Evolutionary conservation across 2,888 invertebrate species (phyloP).

Genomic region (Trilocha varians): DNA sequence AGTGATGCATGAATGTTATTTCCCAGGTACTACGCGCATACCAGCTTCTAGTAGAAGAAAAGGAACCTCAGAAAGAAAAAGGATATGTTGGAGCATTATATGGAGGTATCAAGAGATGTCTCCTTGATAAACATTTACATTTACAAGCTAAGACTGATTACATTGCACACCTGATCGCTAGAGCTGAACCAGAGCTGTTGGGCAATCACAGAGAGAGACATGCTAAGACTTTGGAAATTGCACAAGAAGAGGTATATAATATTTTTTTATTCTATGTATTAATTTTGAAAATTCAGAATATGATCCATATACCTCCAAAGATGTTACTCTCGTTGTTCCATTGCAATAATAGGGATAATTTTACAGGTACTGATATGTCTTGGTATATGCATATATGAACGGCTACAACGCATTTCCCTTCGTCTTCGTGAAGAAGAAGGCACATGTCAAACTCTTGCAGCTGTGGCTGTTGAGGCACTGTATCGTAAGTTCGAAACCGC

Average conservation of each 20-base stretch:
- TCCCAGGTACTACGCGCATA: conserved; percentile 84
- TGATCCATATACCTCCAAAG: background rate
- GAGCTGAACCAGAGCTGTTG: conserved; percentile 92
- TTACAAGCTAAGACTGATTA: conserved; percentile 90
- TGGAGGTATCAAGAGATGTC: conserved; percentile 88
- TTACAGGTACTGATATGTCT: conserved; percentile 92
- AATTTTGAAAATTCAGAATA: background rate
- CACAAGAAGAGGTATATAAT: conserved; percentile 85
- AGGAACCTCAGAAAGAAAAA: conserved; percentile 88
- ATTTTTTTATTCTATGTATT: background rate
- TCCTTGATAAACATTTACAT: conserved; percentile 90
- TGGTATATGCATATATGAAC: conserved; percentile 93
- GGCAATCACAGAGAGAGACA: conserved; percentile 92
- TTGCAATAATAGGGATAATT: too few species aligned
- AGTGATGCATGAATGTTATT: too few species aligned
- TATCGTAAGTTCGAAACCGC: conserved; percentile 92
- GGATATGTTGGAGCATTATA: conserved; percentile 91
- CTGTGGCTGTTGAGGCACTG: conserved; percentile 88
- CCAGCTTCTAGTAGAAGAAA: conserved; percentile 87
- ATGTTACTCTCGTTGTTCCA: too few species aligned
- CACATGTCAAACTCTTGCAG: conserved; percentile 94
- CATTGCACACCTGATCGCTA: conserved; percentile 88
- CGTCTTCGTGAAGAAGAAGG: conserved; percentile 92
- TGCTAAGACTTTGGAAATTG: conserved; percentile 96
- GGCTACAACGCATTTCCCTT: conserved; percentile 89